Evolutionary conservation across 2,113 vertebrate genomes (phyloP).

Genomic region (Diadophis punctatus): DNA sequence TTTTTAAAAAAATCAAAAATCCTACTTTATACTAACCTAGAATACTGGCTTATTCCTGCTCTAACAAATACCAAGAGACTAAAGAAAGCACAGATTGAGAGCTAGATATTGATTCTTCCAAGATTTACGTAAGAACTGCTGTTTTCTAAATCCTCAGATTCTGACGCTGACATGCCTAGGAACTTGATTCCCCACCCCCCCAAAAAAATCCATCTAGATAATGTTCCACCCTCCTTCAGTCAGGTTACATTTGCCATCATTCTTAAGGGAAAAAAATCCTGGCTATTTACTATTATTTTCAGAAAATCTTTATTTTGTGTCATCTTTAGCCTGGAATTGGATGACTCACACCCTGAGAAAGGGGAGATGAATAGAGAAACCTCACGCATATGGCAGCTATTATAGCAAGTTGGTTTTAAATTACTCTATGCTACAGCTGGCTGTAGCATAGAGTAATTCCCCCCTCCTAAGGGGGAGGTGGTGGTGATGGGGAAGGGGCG

Average conservation of each 20-base stretch:
- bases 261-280: neutral
- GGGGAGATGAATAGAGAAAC: neutral
- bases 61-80: neutral
- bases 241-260: neutral
- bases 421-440: constrained; percentile 9
- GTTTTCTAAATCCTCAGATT: neutral
- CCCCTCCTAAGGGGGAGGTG: neutral
- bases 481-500: neutral
- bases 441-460: too few relatives aligned
- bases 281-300: neutral
- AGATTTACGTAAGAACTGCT: neutral
- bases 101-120: neutral
- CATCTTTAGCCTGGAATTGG: neutral
- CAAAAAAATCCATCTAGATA: too few relatives aligned
- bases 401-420: constrained; percentile 28
- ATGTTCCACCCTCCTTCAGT: neutral
- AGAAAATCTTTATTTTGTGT: neutral
- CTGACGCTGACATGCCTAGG: neutral
- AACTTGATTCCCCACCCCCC: neutral
- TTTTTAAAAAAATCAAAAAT: neutral
- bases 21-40: neutral
- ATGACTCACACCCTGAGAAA: constrained; percentile 5
- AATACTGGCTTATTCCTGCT: neutral
- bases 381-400: constrained; percentile 19
- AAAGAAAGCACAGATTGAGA: neutral